Base-by-base conservation (phyloP, 2,888 invertebrate genomes). In the Serrognathus titanus region DNA sequence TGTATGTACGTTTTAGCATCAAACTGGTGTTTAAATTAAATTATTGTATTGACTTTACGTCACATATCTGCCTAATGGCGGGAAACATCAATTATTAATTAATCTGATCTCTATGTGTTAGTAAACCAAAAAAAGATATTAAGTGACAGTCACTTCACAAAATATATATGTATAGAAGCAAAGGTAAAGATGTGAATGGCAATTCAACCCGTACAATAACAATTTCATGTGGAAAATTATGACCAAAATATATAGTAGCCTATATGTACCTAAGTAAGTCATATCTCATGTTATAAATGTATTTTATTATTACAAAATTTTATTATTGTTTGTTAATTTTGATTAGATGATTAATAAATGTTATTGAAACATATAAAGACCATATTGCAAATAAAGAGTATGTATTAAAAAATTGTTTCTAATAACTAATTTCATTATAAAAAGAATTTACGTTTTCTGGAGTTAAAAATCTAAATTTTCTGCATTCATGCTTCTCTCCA, bases 401-500 rank as follows among this genome's bases (percentile, higher is more conserved):
- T 31, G 24, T 31, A 31, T 31, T 31, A 6, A 31, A 31, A 31
- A 31, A 6, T 40, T 40, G 40, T 8, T 40, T 40, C 6, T 6
- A 40, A 40, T 12, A 40, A 40, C 9, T 12, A 40, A 40, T 9
- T 40, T 12, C 5, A 40, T 7, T 7, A n/a, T n/a, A n/a, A n/a
- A n/a, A n/a, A n/a, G n/a, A n/a, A n/a, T n/a, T n/a, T n/a, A n/a
- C n/a, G n/a, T n/a, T n/a, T n/a, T 37, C n/a, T 12, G n/a, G 10
- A 4, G 11, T 39, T 37, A 51, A 55, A 50, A 57, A 11, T 57
- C 57, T 13, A 49, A 39, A 9, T 6, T 10, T 64, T 55, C 48
- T 16, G 16, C 31, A 41, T 53, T 63, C 43, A 11, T 51, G n/a
- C 48, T 48, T 31, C 59, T 66, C 49, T 85, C 86, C 51, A 91